Evolutionary conservation across 2,797 vertebrate species (phyloP).

Genomic region (Melanotaenia nigrans): DNA sequence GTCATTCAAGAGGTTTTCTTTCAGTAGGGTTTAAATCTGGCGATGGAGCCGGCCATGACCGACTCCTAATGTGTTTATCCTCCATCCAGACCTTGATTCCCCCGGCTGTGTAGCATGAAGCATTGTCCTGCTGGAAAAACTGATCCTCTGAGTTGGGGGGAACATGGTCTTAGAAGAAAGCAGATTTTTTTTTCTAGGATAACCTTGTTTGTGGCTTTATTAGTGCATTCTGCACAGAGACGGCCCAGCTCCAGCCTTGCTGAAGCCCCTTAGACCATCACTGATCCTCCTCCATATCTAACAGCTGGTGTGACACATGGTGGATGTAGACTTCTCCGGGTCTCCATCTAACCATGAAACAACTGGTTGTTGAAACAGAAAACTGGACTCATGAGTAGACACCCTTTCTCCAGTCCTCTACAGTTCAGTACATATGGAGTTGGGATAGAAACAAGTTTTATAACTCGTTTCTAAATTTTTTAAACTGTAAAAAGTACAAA

Average conservation of each 20-base stretch:
- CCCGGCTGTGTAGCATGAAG: background rate
- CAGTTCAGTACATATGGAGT: too few relatives aligned
- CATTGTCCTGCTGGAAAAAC: background rate
- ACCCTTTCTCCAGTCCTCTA: background rate
- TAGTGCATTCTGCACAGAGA: background rate
- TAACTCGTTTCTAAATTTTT: too few relatives aligned
- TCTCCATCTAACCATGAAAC: constrained; percentile 7
- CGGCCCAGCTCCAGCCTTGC: too few relatives aligned
- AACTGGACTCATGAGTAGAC: background rate
- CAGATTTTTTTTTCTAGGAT: background rate
- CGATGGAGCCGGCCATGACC: too few relatives aligned
- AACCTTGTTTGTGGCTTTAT: background rate
- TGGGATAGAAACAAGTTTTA: too few relatives aligned
- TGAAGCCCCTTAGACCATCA: too few relatives aligned
- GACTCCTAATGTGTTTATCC: too few relatives aligned
- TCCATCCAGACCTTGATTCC: too few relatives aligned
- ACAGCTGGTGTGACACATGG: background rate
- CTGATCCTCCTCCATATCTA: background rate
- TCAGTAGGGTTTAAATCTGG: too few relatives aligned
- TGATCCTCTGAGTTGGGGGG: background rate
- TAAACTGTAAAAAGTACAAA: too few relatives aligned
- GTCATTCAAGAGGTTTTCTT: too few relatives aligned
- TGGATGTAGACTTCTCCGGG: constrained; percentile 5
- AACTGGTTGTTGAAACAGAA: background rate
- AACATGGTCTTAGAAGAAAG: background rate